Evolutionary conservation across 2,888 invertebrate species (phyloP).

Genomic region (Dolichopus griseipennis): DNA sequence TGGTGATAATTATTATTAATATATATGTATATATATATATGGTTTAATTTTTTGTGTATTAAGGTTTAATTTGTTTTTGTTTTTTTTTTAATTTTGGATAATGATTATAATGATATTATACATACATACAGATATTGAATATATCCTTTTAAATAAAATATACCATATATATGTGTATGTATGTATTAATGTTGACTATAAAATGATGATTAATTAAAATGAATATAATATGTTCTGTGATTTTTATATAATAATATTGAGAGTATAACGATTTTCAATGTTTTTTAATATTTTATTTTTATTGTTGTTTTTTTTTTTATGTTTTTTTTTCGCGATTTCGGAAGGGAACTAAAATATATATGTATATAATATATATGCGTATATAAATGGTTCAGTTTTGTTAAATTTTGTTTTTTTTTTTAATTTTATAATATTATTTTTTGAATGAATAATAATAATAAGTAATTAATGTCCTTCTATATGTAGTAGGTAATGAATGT

Average conservation of each 20-base stretch:
- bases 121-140: no score
- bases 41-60: conserved; percentile 1
- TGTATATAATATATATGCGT: neutral
- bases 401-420: neutral
- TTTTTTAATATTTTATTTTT: no score
- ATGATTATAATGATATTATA: neutral
- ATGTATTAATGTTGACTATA: neutral
- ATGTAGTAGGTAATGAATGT: neutral
- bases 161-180: no score
- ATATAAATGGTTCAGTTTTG: neutral
- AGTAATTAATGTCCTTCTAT: neutral
- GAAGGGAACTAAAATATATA: neutral
- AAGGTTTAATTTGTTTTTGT: neutral
- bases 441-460: neutral
- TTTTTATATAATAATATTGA: neutral
- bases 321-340: no score
- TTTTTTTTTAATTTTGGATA: neutral
- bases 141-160: no score
- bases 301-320: no score
- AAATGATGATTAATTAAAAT: neutral
- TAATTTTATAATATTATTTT: neutral
- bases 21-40: no score
- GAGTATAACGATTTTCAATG: neutral
- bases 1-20: conserved; percentile 2
- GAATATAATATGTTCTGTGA: neutral